Conservation (phyloP, 2,888 invertebrate species). For the Hirtodrosophila cameraria region DNA sequence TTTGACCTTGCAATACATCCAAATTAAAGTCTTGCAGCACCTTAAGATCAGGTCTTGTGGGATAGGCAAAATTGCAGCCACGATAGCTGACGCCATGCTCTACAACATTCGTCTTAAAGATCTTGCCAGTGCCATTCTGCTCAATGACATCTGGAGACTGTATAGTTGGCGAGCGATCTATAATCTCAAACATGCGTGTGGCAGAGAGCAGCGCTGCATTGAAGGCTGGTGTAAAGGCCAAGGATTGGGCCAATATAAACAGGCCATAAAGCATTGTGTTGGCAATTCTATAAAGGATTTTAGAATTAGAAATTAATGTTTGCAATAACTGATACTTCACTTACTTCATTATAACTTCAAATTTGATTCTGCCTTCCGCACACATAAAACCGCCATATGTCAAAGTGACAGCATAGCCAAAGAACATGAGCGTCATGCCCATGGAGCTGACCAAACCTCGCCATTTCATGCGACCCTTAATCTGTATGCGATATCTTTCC, state of each 20-base stretch:
- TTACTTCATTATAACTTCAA: constrained; percentile 89
- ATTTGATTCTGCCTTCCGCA: constrained; percentile 86
- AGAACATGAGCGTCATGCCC: constrained; percentile 89
- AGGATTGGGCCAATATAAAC: constrained; percentile 90
- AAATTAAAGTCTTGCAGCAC: constrained; percentile 90
- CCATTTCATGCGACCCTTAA: constrained; percentile 86
- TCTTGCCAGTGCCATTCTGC: constrained; percentile 45
- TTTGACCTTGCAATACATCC: constrained; percentile 88
- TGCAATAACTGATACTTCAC: no score
- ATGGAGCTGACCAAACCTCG: constrained; percentile 89
- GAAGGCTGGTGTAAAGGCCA: constrained; percentile 91
- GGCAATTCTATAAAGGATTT: constrained; percentile 87
- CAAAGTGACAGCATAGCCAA: constrained; percentile 89
- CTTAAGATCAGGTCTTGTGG: constrained; percentile 89
- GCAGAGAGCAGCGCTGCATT: constrained; percentile 89
- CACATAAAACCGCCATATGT: constrained; percentile 90
- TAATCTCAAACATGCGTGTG: constrained; percentile 87
- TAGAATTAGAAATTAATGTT: no score
- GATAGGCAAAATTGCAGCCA: constrained; percentile 91
- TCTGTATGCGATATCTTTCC: constrained; percentile 84
- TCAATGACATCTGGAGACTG: constrained; percentile 82
- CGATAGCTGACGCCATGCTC: constrained; percentile 85
- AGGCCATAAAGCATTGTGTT: constrained; percentile 90
- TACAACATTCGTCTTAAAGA: constrained; percentile 56
- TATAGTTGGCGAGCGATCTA: constrained; percentile 86